These are phyloP conservation scores for Geotrupes spiniger DNA, from an alignment of 2,888 invertebrate species.

Conservation along the genomic window DNA sequence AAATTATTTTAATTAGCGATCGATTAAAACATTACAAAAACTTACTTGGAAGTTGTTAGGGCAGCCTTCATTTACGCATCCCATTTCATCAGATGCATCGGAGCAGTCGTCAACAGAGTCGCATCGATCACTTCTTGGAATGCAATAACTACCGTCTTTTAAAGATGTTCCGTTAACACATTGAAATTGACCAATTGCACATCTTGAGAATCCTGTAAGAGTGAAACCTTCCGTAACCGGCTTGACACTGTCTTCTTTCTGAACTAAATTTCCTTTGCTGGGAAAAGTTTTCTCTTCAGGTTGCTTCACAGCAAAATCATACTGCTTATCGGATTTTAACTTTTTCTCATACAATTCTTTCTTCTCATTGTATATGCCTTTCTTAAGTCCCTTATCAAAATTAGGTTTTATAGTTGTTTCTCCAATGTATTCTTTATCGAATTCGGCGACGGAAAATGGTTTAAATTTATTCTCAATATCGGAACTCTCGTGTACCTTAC, in stretches of 20 bases:
- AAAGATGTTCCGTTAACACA: constrained; percentile 58
- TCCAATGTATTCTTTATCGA: constrained; percentile 26
- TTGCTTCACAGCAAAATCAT: constrained; percentile 10
- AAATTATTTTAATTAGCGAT: background rate
- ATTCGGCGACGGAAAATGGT: constrained; percentile 16
- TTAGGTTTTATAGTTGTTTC: constrained; percentile 8
- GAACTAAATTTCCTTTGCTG: constrained; percentile 8
- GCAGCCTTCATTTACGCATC: constrained; percentile 57
- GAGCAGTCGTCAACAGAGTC: constrained; percentile 61
- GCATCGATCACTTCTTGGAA: constrained; percentile 52
- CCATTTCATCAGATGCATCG: constrained; percentile 61
- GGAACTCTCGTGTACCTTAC: constrained; percentile 5
- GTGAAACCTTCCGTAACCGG: constrained; percentile 44
- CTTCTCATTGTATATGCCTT: constrained; percentile 23
- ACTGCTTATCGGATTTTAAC: constrained; percentile 48
- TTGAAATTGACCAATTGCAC: constrained; percentile 58
- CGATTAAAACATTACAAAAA: too few relatives aligned
- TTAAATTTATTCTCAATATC: constrained; percentile 5
- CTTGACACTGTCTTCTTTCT: constrained; percentile 33
- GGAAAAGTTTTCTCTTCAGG: background rate
- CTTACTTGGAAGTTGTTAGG: constrained; percentile 57
- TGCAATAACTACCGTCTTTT: constrained; percentile 58
- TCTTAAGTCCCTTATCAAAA: constrained; percentile 26
- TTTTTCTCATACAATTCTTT: constrained; percentile 32
- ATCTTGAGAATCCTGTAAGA: constrained; percentile 52